These are phyloP conservation scores for Drosophila birchii DNA, from an alignment of 2,888 invertebrate species.

Conservation along the genomic window DNA sequence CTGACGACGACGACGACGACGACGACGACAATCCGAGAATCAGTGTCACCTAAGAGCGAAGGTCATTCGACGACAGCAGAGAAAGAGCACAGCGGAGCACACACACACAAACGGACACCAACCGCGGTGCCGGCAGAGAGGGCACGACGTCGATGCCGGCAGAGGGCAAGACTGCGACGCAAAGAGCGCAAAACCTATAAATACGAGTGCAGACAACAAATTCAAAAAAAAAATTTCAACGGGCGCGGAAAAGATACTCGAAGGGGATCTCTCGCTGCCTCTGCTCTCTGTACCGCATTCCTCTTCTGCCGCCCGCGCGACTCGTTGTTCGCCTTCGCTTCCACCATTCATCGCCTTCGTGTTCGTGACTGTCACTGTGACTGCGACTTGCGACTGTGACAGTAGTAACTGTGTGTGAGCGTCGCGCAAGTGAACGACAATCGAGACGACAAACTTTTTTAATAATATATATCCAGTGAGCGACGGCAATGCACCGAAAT, in stretches of 20 bases:
- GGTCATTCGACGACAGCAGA: constrained; percentile 6
- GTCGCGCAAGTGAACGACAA: constrained; percentile 23
- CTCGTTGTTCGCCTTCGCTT: constrained; percentile 1
- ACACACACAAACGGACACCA: neutral
- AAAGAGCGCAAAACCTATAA: constrained; percentile 17
- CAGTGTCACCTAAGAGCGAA: constrained; percentile 81
- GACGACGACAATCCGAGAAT: constrained; percentile 66
- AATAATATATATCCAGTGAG: constrained; percentile 10
- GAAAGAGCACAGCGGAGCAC: constrained; percentile 7
- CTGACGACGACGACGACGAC: neutral
- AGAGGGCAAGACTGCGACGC: constrained; percentile 27
- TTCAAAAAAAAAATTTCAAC: constrained; percentile 3
- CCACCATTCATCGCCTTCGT: neutral
- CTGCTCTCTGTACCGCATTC: constrained; percentile 11
- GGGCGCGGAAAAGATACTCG: constrained; percentile 12
- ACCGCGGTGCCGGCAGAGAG: constrained; percentile 1
- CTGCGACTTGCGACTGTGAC: constrained; percentile 15
- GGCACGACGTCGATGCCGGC: constrained; percentile 10
- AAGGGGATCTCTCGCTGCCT: constrained; percentile 12
- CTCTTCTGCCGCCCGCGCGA: constrained; percentile 15
- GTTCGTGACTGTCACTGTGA: constrained; percentile 17
- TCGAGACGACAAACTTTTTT: constrained; percentile 31
- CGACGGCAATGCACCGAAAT: constrained; percentile 14
- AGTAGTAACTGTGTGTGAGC: constrained; percentile 23
- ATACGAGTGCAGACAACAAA: constrained; percentile 9